Evolutionary conservation across 2,113 vertebrate species (phyloP).

Genomic region (Puma concolor): DNA sequence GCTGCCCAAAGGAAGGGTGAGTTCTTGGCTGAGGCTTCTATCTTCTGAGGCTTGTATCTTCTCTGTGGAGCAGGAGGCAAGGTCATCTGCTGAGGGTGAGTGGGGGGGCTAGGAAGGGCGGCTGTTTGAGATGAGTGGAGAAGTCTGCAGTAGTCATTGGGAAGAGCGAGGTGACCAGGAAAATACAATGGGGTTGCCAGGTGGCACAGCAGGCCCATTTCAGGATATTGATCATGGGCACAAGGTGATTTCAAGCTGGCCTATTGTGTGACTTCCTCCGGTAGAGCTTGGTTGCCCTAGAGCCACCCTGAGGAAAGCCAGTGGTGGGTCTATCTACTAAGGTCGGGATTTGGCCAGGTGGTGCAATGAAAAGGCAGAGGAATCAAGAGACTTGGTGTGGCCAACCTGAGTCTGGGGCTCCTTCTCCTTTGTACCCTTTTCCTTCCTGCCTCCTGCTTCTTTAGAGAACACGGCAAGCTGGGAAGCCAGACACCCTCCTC

Average conservation of each 20-base stretch:
- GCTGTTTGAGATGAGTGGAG: neutral
- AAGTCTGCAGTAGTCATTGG: neutral
- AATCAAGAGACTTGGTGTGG: neutral
- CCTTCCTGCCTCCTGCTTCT: neutral
- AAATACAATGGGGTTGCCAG: neutral
- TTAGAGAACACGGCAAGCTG: neutral
- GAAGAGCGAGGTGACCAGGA: neutral
- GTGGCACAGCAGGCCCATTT: neutral
- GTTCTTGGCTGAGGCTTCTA: slow-evolving; percentile 12
- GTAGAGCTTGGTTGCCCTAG: neutral
- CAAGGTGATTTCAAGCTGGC: neutral
- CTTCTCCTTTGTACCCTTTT: neutral
- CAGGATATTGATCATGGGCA: neutral
- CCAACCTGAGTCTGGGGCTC: neutral
- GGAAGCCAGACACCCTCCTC: neutral
- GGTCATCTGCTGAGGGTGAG: neutral
- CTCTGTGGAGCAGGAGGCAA: neutral
- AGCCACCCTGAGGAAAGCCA: neutral
- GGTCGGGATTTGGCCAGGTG: neutral
- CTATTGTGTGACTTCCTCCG: neutral
- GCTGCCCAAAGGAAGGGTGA: neutral
- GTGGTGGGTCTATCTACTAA: neutral
- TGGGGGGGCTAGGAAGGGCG: neutral
- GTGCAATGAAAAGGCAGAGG: neutral
- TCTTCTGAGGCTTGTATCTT: neutral